Evolutionary conservation across 1,140 invertebrate genomes (phyloP).

Genomic region (Zaprionus gabonicus): DNA sequence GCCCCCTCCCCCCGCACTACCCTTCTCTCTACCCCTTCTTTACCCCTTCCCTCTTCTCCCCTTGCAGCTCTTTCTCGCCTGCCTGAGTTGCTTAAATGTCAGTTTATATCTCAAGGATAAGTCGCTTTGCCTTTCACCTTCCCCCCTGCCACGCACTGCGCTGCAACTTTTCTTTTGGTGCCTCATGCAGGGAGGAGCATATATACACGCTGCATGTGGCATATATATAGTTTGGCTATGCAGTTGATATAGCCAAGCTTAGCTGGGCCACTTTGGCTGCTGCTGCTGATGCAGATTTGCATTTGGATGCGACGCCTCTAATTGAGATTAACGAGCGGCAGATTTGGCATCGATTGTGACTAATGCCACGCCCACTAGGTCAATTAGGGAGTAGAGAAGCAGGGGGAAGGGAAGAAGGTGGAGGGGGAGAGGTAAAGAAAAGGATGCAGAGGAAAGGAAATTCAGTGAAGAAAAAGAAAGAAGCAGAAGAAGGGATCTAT

Average conservation of each 20-base stretch:
- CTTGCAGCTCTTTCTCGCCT: constrained; percentile 56
- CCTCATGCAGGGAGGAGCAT: not conserved
- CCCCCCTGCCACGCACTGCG: constrained; percentile 3
- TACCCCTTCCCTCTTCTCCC: not conserved
- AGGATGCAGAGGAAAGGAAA: too few relatives aligned
- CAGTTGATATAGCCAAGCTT: not conserved
- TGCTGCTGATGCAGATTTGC: not conserved
- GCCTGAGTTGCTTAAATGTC: constrained; percentile 81
- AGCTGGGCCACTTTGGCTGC: not conserved
- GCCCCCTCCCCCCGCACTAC: not conserved
- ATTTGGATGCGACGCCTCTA: constrained; percentile 12
- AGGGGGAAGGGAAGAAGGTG: not conserved
- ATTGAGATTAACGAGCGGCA: constrained; percentile 40
- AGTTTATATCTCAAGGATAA: constrained; percentile 83
- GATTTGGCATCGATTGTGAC: constrained; percentile 17
- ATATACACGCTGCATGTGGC: too few relatives aligned
- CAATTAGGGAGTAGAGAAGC: constrained; percentile 1
- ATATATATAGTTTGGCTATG: not conserved
- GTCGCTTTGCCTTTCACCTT: constrained; percentile 67
- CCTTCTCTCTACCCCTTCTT: not conserved
- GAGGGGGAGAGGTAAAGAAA: not conserved
- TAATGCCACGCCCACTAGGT: constrained; percentile 14
- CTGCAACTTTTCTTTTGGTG: constrained; percentile 52
- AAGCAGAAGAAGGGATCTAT: too few relatives aligned
- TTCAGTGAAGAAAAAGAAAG: too few relatives aligned